Evolutionary conservation across 1,140 invertebrate species (phyloP), one percentile per base, ranked within the genome.

Genomic region (Lucilia sericata): DNA sequence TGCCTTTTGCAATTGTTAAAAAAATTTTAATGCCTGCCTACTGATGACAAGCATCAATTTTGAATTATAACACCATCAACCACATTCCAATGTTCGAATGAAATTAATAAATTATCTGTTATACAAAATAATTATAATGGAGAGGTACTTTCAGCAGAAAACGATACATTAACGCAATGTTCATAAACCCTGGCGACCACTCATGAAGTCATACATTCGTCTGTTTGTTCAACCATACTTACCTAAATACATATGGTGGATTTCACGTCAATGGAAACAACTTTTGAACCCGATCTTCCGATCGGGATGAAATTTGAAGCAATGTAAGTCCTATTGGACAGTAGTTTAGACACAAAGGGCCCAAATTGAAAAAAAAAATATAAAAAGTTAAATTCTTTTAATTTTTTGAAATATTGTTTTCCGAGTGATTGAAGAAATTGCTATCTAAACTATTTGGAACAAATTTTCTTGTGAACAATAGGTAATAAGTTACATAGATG

Each of bases 21-120:
- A 1, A 13, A 55, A 55, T 55, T 55, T 55, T 55, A 55, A 55
- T 55, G 13, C 12, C 51, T 55, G 14, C 49, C 2, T 17, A 51
- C 14, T 51, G 51, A 55, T 55, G 51, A 55, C 51, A 55, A 55
- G 51, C 51, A 55, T 55, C 60, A 70, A 70, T 70, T 13, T 70
- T 70, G 19, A 70, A 70, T 70, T 70, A 10, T 70, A 70, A 19
- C 65, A 21, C 65, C 65, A 70, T 12, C n/a, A 70, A n/a, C n/a
- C 12, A n/a, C 14, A 14, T n/a, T 60, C 12, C 7, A 7, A 60
- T 60, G 14, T 60, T 60, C 1, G 4, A 14, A 21, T 25, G 65
- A 21, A 25, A n/a, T 21, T 21, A 70, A 70, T 70, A 70, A 70
- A 70, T 70, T 70, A 70, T 70, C 19, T 70, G 14, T 9, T 19